These are phyloP conservation scores for Nothocercus nigrocapillus DNA, from an alignment of 2,113 vertebrate genomes.

Conservation along the genomic window DNA sequence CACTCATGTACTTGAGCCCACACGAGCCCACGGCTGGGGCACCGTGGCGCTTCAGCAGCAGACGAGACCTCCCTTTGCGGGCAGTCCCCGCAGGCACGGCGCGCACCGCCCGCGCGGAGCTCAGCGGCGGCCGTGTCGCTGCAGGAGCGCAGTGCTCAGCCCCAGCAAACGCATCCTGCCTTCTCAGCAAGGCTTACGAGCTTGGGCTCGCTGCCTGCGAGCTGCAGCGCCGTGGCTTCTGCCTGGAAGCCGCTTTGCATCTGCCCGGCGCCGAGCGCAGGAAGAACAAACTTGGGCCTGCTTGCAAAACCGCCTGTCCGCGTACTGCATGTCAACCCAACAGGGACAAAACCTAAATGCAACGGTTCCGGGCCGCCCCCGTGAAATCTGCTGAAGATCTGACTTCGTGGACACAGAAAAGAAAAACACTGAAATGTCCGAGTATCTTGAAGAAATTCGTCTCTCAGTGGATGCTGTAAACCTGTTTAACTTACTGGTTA, in stretches of 20 bases:
- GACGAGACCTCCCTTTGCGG: background rate
- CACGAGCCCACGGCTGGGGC: background rate
- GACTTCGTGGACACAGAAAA: background rate
- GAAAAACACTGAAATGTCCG: background rate
- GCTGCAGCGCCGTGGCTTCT: background rate
- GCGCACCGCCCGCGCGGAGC: no score
- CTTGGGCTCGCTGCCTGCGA: background rate
- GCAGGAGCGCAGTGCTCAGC: background rate
- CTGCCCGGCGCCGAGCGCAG: background rate
- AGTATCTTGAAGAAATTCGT: background rate
- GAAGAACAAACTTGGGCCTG: background rate
- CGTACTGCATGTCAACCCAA: background rate
- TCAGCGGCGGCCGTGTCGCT: background rate
- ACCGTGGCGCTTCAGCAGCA: background rate
- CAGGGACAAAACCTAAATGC: background rate
- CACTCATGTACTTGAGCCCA: rapidly evolving
- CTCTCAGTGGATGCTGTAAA: background rate
- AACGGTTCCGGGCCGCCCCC: background rate
- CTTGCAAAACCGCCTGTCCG: background rate
- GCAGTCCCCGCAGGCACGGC: rapidly evolving
- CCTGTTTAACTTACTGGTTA: background rate
- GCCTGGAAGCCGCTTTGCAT: background rate
- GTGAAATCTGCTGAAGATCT: background rate
- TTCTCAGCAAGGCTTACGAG: background rate
- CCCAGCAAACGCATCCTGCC: background rate